A percentile compares a stretch with the other conserved stretches of the same genome.
Evolutionary conservation across 1,140 invertebrate species (phyloP).

Genomic region (Agraylea sexmaculata): DNA sequence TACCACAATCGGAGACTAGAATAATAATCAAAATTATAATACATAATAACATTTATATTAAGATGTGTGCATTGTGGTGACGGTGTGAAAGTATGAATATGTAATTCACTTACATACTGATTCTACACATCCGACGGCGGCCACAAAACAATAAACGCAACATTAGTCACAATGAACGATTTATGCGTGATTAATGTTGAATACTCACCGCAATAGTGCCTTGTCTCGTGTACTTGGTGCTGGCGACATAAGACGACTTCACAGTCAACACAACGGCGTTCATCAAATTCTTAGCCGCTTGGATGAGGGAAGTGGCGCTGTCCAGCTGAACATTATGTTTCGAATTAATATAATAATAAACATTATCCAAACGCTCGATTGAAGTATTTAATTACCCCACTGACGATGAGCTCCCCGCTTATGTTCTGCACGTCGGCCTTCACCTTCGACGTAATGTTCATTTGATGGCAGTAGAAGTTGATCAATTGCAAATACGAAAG

Average conservation of each 20-base stretch:
- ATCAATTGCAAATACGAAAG: slow-evolving; percentile 93
- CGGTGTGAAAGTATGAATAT: neutral
- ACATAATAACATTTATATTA: neutral
- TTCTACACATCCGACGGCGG: slow-evolving; percentile 8
- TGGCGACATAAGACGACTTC: slow-evolving; percentile 96
- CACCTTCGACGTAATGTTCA: slow-evolving; percentile 98
- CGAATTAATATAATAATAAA: too few relatives aligned
- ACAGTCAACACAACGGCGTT: slow-evolving; percentile 97
- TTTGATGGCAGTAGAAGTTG: slow-evolving; percentile 95
- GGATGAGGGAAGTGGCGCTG: slow-evolving; percentile 97
- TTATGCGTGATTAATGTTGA: neutral
- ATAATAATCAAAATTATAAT: slow-evolving; percentile 1
- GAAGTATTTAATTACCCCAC: slow-evolving; percentile 55
- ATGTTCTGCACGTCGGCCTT: slow-evolving; percentile 99
- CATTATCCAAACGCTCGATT: too few relatives aligned
- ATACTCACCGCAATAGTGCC: slow-evolving; percentile 71
- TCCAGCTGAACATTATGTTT: slow-evolving; percentile 86
- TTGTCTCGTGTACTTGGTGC: slow-evolving; percentile 88
- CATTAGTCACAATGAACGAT: slow-evolving; percentile 4
- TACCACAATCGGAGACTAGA: slow-evolving; percentile 86
- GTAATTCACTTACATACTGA: slow-evolving; percentile 15
- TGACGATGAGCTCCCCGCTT: slow-evolving; percentile 93
- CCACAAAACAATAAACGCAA: slow-evolving; percentile 8
- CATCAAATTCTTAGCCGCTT: slow-evolving; percentile 98
- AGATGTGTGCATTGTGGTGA: neutral